Base-by-base conservation (phyloP, 2,888 invertebrate species). In the Lamellibrachia satsuma region DNA sequence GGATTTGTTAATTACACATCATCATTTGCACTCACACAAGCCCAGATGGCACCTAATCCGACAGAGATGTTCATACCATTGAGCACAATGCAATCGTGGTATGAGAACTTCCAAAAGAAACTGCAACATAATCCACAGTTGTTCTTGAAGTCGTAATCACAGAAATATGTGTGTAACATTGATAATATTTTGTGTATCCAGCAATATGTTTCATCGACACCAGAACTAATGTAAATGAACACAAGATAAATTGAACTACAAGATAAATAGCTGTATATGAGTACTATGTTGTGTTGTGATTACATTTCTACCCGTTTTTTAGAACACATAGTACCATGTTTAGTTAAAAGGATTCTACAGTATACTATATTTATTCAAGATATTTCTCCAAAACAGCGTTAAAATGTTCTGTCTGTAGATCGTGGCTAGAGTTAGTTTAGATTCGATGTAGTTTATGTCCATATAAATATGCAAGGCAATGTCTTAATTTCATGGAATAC, bases 1-100 rank as follows among this genome's bases (percentile, higher is more conserved):
- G 98, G 98, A 96, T 98, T 99, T 95, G 98, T 98, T 95, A 99
- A 99, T 96, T 99, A 98, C 96, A 98, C 98, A 90, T 97, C 98
- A 7, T 99, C 99, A 94, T 99, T 98, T 97, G 98, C 98, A 0
- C 97, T 98, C 90, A 98, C 97, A 0, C 98, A 98, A 95, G 97
- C 97, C 0, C 98, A 98, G 96, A 98, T 98, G 97, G 97, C 97
- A 0, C 97, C 98, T 0, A 98, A 98, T 94, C 98, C 98, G 0
- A 97, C 97, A 0, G 98, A 98, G 94, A 98, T 98, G 9, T 98
- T 98, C 97, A 98, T 99, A 92, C 99, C 99, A 0, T 97, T 99
- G 57, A 98, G 98, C 93, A 98, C 98, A 0, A 97, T 99, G 90
- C 98, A 99, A 96, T 98, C 98, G 55, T 99, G 99, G 99, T 99